These are phyloP conservation scores for Crossaster papposus DNA, from an alignment of 53 echinoderm and acorn worm species.

Conservation along the genomic window DNA sequence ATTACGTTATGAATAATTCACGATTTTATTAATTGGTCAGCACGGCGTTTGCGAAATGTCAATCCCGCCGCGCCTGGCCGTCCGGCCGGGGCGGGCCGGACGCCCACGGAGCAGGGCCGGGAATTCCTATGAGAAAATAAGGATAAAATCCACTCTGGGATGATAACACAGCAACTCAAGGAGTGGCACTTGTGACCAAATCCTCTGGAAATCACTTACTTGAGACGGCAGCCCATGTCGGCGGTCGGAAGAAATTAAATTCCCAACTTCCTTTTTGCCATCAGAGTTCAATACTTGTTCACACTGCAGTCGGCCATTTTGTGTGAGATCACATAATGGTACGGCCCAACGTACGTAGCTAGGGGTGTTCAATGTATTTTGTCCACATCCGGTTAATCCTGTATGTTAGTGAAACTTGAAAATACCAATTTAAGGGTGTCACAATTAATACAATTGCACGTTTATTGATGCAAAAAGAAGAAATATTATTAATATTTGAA, in stretches of 20 bases:
- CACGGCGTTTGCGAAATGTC: too few species aligned
- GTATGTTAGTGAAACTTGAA: not conserved
- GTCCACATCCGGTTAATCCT: not conserved
- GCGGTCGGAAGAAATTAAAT: conserved; percentile 16
- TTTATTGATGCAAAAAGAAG: not conserved
- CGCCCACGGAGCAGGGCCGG: too few species aligned
- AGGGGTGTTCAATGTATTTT: not conserved
- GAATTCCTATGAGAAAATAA: not conserved
- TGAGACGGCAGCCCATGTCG: conserved; percentile 56
- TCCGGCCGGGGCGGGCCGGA: too few species aligned
- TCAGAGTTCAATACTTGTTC: conserved; percentile 24
- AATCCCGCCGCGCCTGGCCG: too few species aligned
- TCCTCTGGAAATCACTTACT: conserved; percentile 38
- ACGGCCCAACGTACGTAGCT: not conserved
- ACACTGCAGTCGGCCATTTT: conserved; percentile 50
- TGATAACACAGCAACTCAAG: not conserved
- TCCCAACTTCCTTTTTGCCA: conserved; percentile 50
- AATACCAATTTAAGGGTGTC: too few species aligned
- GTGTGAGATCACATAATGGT: conserved; percentile 25
- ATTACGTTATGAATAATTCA: too few species aligned
- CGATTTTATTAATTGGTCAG: too few species aligned
- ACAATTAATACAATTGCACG: not conserved
- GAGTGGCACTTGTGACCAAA: not conserved
- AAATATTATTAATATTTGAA: not conserved
- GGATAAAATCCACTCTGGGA: not conserved